Conservation (phyloP, 92 coral and sea anemone genomes). For the Metridium senile region DNA sequence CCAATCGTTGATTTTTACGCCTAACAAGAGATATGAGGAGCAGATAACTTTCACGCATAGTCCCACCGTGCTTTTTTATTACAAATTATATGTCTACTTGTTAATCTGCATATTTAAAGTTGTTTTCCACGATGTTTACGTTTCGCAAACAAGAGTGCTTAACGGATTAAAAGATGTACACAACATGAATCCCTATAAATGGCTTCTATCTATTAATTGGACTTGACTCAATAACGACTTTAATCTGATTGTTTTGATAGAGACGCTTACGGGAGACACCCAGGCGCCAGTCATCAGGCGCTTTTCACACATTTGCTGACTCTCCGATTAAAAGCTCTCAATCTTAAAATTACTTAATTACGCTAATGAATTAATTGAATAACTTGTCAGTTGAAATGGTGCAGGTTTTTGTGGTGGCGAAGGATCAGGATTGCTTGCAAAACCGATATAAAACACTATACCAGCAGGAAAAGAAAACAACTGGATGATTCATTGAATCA, state of each 20-base stretch:
- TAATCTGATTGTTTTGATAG: conserved; percentile 71
- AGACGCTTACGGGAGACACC: conserved; percentile 59
- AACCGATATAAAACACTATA: neutral
- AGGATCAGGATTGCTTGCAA: neutral
- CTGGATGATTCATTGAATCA: too few species aligned
- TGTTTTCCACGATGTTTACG: neutral
- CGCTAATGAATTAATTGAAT: conserved; percentile 16
- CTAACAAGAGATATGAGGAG: too few species aligned
- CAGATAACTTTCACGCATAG: too few species aligned
- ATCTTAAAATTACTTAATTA: neutral
- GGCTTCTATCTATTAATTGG: conserved; percentile 41
- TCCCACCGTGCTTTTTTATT: too few species aligned
- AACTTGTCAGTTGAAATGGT: neutral
- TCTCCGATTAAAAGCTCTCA: conserved; percentile 18
- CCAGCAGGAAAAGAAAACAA: too few species aligned
- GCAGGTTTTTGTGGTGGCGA: neutral
- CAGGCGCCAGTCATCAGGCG: conserved; percentile 63
- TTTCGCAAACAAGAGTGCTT: conserved; percentile 12
- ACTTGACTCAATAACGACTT: conserved; percentile 42
- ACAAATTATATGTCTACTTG: too few species aligned
- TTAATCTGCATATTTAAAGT: neutral
- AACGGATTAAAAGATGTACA: conserved; percentile 19
- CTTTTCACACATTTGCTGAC: conserved; percentile 63
- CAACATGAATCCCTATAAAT: conserved; percentile 2
- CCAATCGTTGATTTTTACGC: too few species aligned